These are phyloP conservation scores for Clitarchus hookeri DNA, from an alignment of 2,888 invertebrate genomes.

Conservation along the genomic window DNA sequence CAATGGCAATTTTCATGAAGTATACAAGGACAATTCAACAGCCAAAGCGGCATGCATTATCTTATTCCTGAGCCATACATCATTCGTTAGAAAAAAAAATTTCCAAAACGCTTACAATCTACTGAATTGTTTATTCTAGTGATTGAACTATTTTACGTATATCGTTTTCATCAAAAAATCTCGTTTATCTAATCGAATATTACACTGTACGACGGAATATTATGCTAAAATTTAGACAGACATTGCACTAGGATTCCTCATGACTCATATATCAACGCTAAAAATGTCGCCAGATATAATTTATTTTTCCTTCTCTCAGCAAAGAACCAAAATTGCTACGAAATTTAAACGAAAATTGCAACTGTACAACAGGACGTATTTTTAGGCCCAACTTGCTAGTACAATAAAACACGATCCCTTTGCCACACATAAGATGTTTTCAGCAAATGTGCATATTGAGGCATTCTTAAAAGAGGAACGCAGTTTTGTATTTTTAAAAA, in stretches of 20 bases:
- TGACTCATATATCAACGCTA: background rate
- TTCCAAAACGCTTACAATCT: conserved; percentile 9
- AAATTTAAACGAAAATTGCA: too few species aligned
- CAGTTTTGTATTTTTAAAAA: too few species aligned
- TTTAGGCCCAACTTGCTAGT: too few species aligned
- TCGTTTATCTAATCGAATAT: conserved; percentile 8
- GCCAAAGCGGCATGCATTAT: conserved; percentile 14
- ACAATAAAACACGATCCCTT: too few species aligned
- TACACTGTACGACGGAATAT: conserved; percentile 14
- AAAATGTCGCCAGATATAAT: background rate
- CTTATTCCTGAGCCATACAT: conserved; percentile 8
- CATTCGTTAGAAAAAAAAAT: background rate
- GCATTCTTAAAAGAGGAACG: too few species aligned
- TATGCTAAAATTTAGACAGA: conserved; percentile 2
- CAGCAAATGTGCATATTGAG: too few species aligned
- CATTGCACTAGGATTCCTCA: background rate
- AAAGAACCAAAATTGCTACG: too few species aligned
- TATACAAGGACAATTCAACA: conserved; percentile 14
- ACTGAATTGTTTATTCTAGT: conserved; percentile 2
- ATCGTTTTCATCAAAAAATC: conserved; percentile 6
- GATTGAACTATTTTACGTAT: conserved; percentile 7
- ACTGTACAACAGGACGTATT: too few species aligned
- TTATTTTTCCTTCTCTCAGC: too few species aligned
- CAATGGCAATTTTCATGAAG: background rate
- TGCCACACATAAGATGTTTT: too few species aligned